phyloP scores from a whole-genome alignment of 1,140 invertebrate species.

The Drosophila fuyamai region DNA sequence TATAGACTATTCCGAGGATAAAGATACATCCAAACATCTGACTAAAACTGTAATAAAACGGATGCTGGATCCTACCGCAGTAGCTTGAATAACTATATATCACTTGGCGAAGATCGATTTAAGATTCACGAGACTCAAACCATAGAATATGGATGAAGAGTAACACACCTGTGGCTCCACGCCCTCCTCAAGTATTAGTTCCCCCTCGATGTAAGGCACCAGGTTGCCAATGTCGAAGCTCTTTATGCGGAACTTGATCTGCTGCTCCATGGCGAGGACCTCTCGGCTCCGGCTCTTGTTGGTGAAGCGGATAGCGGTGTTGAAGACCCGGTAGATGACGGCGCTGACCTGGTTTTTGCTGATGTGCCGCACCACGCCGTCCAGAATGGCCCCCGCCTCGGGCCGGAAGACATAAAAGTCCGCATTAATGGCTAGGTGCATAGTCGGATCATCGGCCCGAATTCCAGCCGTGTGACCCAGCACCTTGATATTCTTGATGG shows the following conservation, averaged over 20 bases:
- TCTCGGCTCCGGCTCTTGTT: conserved; percentile 50
- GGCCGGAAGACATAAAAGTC: conserved; percentile 88
- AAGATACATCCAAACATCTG: no score
- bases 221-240: conserved; percentile 72
- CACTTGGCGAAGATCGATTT: no score
- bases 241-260: conserved; percentile 78
- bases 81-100: no score
- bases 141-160: no score
- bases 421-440: conserved; percentile 85
- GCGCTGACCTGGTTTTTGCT: conserved; percentile 71
- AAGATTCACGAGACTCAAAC: not conserved
- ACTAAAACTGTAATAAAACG: no score
- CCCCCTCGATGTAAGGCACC: conserved; percentile 82
- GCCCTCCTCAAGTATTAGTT: conserved; percentile 54
- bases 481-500: conserved; percentile 87
- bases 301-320: conserved; percentile 72
- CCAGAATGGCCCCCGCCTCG: conserved; percentile 82
- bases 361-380: conserved; percentile 83
- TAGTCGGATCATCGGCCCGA: conserved; percentile 85
- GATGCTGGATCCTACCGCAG: no score
- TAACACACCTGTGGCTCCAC: conserved; percentile 30
- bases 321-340: conserved; percentile 82
- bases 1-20: no score
- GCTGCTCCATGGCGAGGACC: conserved; percentile 65
- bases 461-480: conserved; percentile 84